Percentiles rank a stretch among this genome's conserved stretches.
Conservation (phyloP, 2,113 vertebrate genomes). For the Emydura subglobosa region DNA sequence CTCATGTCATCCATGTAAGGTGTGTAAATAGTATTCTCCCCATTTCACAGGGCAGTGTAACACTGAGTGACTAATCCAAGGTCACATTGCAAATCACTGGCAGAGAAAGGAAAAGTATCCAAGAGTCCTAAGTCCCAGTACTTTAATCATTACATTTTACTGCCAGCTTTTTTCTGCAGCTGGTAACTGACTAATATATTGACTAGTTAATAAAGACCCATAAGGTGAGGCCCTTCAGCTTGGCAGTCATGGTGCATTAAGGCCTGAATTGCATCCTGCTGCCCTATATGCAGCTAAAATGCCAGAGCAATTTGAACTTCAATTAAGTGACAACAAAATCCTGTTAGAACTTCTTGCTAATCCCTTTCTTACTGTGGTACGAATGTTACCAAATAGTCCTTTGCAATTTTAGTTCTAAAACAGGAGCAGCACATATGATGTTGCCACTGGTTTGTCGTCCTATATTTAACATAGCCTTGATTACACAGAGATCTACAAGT, state of each 20-base stretch:
- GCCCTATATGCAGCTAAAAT: not conserved
- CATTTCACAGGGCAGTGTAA: not conserved
- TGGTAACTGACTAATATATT: not conserved
- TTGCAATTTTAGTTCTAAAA: not conserved
- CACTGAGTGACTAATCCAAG: accelerated
- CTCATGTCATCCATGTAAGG: not conserved
- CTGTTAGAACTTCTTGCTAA: not conserved
- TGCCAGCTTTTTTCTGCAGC: not conserved
- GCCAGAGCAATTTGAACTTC: not conserved
- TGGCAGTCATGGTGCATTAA: not conserved
- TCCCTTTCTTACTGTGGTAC: not conserved
- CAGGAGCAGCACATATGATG: not conserved
- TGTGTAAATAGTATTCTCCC: accelerated
- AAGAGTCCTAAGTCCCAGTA: not conserved
- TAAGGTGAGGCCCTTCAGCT: not conserved
- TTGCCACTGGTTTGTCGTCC: slow-evolving; percentile 69
- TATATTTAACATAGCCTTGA: slow-evolving; percentile 81
- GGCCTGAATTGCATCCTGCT: not conserved
- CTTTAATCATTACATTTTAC: not conserved
- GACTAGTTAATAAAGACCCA: not conserved
- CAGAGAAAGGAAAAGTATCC: not conserved
- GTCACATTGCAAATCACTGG: not conserved
- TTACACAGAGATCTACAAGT: slow-evolving; percentile 43
- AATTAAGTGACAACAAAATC: not conserved
- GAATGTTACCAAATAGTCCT: not conserved